Evolutionary conservation across 2,797 vertebrate species (phyloP).

Genomic region (Spinus pinus): DNA sequence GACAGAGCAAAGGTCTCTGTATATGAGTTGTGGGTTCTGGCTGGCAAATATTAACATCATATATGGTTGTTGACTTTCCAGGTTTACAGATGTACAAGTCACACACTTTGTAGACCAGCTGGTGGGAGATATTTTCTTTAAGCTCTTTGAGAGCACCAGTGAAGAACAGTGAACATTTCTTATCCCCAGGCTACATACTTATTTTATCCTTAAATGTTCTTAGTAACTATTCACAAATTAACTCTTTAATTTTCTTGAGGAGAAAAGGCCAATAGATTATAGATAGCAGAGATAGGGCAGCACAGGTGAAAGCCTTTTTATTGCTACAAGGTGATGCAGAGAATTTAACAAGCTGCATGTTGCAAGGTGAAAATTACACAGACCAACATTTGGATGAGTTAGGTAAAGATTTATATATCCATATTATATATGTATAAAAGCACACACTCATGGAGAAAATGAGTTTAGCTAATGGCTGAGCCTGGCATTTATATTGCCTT

Average conservation of each 20-base stretch:
- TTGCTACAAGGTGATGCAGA: background rate
- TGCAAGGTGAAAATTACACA: background rate
- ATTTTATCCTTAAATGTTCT: conserved; percentile 61
- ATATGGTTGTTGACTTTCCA: conserved; percentile 53
- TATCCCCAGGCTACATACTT: conserved; percentile 34
- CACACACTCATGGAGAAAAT: background rate
- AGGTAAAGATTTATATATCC: background rate
- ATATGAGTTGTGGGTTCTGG: conserved; percentile 27
- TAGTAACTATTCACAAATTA: conserved; percentile 28
- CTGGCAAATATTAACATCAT: conserved; percentile 36
- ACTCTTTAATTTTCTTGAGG: background rate
- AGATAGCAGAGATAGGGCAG: background rate
- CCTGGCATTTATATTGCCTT: background rate
- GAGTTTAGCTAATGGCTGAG: background rate
- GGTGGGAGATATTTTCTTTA: conserved; percentile 59
- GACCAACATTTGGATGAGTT: conserved; percentile 1
- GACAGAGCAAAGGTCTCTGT: conserved; percentile 49
- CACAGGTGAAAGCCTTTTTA: background rate
- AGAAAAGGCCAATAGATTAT: background rate
- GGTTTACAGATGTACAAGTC: conserved; percentile 52
- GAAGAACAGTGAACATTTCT: conserved; percentile 48
- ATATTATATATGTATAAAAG: background rate
- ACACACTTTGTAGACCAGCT: conserved; percentile 39
- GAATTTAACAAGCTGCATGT: background rate
- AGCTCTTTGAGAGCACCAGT: conserved; percentile 39